phyloP scores from a whole-genome alignment of 2,888 invertebrate genomes.

The Pemphredon lugubris region DNA sequence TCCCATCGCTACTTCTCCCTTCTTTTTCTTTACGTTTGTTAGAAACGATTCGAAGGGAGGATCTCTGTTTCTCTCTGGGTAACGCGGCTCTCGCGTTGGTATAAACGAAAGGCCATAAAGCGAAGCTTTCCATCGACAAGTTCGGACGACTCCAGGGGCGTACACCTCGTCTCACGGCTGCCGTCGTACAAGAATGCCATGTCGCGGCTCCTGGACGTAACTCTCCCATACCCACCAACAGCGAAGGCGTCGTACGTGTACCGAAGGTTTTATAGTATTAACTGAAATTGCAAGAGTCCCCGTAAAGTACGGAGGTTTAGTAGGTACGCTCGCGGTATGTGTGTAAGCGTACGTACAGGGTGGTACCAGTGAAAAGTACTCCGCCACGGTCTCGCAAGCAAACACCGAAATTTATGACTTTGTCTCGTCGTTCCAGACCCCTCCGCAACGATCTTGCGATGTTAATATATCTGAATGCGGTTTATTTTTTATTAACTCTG shows the following conservation, averaged over 20 bases:
- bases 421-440: constrained; percentile 5
- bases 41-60: constrained; percentile 14
- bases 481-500: not conserved
- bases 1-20: too few relatives aligned
- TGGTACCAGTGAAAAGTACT: constrained; percentile 34
- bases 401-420: constrained; percentile 16
- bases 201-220: constrained; percentile 53
- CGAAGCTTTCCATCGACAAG: constrained; percentile 72
- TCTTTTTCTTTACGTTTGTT: too few relatives aligned
- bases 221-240: constrained; percentile 40
- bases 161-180: constrained; percentile 14
- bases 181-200: constrained; percentile 34
- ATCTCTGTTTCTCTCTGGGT: not conserved
- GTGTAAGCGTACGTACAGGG: constrained; percentile 44
- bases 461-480: not conserved
- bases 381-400: constrained; percentile 1
- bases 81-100: constrained; percentile 36
- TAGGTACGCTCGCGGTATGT: constrained; percentile 34
- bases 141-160: constrained; percentile 63
- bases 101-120: constrained; percentile 64
- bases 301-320: constrained; percentile 72
- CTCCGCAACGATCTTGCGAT: constrained; percentile 4
- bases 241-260: constrained; percentile 60
- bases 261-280: constrained; percentile 78
- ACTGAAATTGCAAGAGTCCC: constrained; percentile 77